Conservation (phyloP, 2,797 vertebrate genomes). For the Enteromius anoplus region DNA sequence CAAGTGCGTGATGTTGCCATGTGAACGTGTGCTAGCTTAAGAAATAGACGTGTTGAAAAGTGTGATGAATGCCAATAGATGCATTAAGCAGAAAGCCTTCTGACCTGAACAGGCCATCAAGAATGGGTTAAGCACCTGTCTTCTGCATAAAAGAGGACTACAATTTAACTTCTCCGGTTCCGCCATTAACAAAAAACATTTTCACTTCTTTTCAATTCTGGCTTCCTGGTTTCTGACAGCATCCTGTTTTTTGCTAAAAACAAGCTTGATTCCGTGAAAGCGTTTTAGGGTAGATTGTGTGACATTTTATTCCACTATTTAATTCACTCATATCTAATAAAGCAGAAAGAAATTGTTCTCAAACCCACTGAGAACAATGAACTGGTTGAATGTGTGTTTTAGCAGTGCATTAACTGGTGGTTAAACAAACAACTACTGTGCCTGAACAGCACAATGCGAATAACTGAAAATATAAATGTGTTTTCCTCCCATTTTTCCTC, state of each 20-base stretch:
- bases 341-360: background rate
- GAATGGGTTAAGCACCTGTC: constrained; percentile 12
- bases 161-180: background rate
- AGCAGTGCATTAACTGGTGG: background rate
- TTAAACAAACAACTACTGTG: constrained; percentile 16
- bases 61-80: constrained; percentile 53
- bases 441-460: constrained; percentile 16
- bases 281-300: background rate
- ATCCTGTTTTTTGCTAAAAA: background rate
- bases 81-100: constrained; percentile 49
- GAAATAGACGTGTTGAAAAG: constrained; percentile 21
- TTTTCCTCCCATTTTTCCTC: constrained; percentile 12
- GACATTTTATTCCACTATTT: background rate
- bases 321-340: background rate
- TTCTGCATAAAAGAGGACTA: background rate
- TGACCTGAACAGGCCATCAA: constrained; percentile 29
- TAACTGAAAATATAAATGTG: constrained; percentile 21
- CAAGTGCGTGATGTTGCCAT: constrained; percentile 51
- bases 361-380: background rate
- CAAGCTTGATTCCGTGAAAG: constrained; percentile 6
- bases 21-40: constrained; percentile 39
- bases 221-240: background rate
- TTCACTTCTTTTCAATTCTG: background rate
- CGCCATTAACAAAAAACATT: constrained; percentile 28
- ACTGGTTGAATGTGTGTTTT: background rate